Conservation (phyloP, 2,113 vertebrate genomes). For the Pseudopipra pipra region DNA sequence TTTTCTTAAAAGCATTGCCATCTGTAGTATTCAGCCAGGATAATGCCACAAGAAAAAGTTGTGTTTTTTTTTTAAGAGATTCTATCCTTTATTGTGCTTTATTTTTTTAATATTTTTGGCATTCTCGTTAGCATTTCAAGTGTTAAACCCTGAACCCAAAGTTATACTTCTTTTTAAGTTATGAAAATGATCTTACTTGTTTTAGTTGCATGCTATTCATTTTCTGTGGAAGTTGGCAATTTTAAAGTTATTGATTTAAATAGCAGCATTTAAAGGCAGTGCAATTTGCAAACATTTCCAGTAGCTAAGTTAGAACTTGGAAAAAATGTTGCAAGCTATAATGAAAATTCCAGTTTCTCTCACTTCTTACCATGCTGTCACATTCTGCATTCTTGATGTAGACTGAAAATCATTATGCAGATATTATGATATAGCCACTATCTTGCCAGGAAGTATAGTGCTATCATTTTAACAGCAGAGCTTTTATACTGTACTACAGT, state of each 20-base stretch:
- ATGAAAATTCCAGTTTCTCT: slow-evolving; percentile 19
- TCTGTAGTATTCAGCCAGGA: neutral
- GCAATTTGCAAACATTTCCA: slow-evolving; percentile 42
- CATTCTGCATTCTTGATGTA: slow-evolving; percentile 26
- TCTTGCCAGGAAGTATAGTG: neutral
- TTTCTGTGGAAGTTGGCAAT: neutral
- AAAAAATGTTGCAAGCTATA: slow-evolving; percentile 10
- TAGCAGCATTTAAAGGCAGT: neutral
- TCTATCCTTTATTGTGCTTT: neutral
- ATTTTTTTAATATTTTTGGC: neutral
- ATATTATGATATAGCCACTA: neutral
- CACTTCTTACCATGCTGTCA: neutral
- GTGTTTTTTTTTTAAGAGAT: neutral
- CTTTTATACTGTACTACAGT: neutral
- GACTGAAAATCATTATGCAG: neutral
- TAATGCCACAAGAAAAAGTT: neutral
- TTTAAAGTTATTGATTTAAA: slow-evolving; percentile 35
- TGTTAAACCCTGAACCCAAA: neutral
- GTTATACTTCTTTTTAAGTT: neutral
- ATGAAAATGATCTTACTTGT: neutral
- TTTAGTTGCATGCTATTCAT: slow-evolving; percentile 14
- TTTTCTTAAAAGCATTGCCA: neutral
- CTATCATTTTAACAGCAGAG: neutral
- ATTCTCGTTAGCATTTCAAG: neutral
- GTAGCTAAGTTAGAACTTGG: neutral